These are phyloP conservation scores for Zenarchopterus dispar DNA, from an alignment of 2,797 vertebrate genomes.

Conservation along the genomic window DNA sequence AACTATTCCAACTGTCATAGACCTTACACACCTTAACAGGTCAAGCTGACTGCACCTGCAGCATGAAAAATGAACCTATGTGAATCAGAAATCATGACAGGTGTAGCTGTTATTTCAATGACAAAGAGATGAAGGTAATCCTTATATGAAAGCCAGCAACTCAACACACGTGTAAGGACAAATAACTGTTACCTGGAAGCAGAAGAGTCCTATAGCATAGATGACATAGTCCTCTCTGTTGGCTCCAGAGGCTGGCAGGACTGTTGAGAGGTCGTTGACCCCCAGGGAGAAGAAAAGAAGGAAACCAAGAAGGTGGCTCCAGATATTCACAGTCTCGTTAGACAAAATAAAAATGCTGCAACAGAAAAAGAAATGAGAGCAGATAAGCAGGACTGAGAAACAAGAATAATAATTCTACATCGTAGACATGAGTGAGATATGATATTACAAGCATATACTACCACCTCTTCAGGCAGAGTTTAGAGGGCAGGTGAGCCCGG, in stretches of 20 bases:
- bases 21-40: conserved; percentile 51
- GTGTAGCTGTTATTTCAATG: too few relatives aligned
- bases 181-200: conserved; percentile 88
- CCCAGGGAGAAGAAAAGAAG: conserved; percentile 92
- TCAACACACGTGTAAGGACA: not conserved
- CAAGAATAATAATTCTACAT: too few relatives aligned
- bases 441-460: not conserved
- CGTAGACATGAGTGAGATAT: too few relatives aligned
- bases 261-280: conserved; percentile 90
- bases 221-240: conserved; percentile 95
- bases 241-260: conserved; percentile 90
- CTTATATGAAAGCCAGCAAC: not conserved
- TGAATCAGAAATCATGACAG: conserved; percentile 12
- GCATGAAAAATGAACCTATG: conserved; percentile 34
- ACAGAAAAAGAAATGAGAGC: conserved; percentile 9
- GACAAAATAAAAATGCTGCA: conserved; percentile 94
- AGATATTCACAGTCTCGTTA: conserved; percentile 98
- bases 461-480: conserved; percentile 94
- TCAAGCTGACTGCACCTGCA: conserved; percentile 37
- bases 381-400: not conserved
- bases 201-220: conserved; percentile 94
- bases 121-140: not conserved
- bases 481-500: conserved; percentile 94
- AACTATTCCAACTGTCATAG: conserved; percentile 9
- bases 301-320: conserved; percentile 97